Percentiles rank a stretch among this genome's conserved stretches.
Evolutionary conservation across 2,888 invertebrate species (phyloP).

Genomic region (Trissonchulus latispiculum): DNA sequence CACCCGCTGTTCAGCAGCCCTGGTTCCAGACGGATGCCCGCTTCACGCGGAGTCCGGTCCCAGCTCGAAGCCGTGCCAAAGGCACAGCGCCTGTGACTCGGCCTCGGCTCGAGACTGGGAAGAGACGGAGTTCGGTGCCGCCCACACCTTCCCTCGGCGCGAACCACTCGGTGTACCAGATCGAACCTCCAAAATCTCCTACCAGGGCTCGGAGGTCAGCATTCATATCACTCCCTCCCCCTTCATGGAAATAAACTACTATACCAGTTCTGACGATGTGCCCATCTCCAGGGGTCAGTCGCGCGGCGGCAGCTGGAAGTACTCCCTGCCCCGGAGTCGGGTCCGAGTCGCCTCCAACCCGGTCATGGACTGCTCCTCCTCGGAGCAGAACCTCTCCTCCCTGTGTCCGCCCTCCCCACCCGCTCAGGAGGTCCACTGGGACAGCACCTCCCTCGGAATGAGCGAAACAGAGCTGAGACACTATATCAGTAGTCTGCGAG

Average conservation of each 20-base stretch:
- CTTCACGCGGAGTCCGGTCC: not conserved
- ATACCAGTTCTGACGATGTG: not conserved
- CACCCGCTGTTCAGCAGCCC: conserved; percentile 38
- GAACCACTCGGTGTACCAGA: not conserved
- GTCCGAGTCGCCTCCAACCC: conserved; percentile 14
- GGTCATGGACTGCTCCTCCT: conserved; percentile 15
- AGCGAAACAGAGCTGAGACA: conserved; percentile 22
- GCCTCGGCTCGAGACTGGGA: not conserved
- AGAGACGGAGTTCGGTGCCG: not conserved
- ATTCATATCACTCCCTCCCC: conserved; percentile 18
- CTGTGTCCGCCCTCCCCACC: not conserved
- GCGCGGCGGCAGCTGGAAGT: not conserved
- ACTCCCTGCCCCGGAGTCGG: not conserved
- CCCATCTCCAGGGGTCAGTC: not conserved
- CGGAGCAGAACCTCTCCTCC: conserved; percentile 19
- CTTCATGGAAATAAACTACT: not conserved
- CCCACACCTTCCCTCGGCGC: not conserved
- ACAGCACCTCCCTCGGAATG: conserved; percentile 22
- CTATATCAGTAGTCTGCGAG: conserved; percentile 21
- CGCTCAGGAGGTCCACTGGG: conserved; percentile 19
- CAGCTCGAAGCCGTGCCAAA: not conserved
- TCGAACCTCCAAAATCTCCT: conserved; percentile 8
- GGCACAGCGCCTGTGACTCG: not conserved
- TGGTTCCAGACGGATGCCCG: not conserved
- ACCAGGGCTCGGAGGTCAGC: conserved; percentile 23